phyloP scores from a whole-genome alignment of 2,888 invertebrate species.

The Chironomus tentans region DNA sequence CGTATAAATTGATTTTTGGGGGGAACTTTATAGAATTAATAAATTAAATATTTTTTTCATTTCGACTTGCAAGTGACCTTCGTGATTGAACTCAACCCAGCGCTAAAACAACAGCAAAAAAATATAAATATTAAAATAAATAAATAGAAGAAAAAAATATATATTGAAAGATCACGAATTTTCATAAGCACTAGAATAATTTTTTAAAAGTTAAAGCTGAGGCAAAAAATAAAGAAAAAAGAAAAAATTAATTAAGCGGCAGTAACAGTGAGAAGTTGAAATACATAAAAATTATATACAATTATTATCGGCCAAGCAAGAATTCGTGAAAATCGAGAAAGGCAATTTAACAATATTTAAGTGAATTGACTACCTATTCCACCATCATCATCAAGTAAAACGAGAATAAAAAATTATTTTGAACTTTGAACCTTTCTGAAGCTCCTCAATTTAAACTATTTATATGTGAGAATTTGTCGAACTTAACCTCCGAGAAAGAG shows the following conservation, averaged over 20 bases:
- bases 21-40: too few relatives aligned
- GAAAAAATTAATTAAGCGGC: too few relatives aligned
- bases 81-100: constrained; percentile 5
- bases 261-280: too few relatives aligned
- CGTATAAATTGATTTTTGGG: not conserved
- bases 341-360: not conserved
- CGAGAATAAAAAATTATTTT: constrained; percentile 3
- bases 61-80: not conserved
- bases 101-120: not conserved
- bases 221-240: too few relatives aligned
- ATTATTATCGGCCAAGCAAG: too few relatives aligned
- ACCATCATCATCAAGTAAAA: too few relatives aligned
- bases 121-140: not conserved
- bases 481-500: not conserved
- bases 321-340: too few relatives aligned
- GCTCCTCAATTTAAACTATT: not conserved
- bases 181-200: not conserved
- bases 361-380: not conserved
- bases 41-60: not conserved
- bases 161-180: constrained; percentile 19
- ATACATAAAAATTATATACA: too few relatives aligned
- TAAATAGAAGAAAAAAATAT: not conserved
- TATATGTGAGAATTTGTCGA: not conserved
- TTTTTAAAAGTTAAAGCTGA: too few relatives aligned
- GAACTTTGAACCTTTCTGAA: not conserved